Evolutionary conservation across 2,888 invertebrate genomes (phyloP), one percentile per base, ranked within the genome.

Genomic region (Abscondita cerata): DNA sequence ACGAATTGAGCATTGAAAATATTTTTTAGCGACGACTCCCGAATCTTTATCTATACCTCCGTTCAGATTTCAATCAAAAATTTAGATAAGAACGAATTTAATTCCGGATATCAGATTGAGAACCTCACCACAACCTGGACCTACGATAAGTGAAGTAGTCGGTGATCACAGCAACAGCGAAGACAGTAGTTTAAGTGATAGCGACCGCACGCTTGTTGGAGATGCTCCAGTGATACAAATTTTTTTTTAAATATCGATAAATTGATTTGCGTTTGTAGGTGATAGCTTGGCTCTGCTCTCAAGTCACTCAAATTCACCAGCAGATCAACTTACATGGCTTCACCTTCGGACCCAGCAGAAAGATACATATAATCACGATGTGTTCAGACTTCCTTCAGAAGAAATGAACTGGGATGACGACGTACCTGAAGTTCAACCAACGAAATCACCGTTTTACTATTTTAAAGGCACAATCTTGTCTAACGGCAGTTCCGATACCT

Each of bases 171-270:
- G 89, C 73, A 88, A 89, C 70, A 89, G 89, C 70, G 90, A 91
- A 75, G 90, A 91, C 72, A 90, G 90, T 73, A 90, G 90, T 75
- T 82, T 90, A 34, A 90, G 90, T 66, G 90, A 90, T 74, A 89
- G 90, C 70, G 91, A 91, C 77, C 68, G 86, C 69, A 87, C 87
- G 1, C 77, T 87, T 57, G 84, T 87, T 16, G 87, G 86, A 9
- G 86, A 86, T 69, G 83, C 82, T 1, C 85, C 84, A 34, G 85
- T 85, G 72, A 82, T 81, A 25, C 15, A 8, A 5, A 19, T 36
- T 52, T 38, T 40, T n/a, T n/a, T 9, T 16, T 9, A 38, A 25
- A 25, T 25, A 12, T 19, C 31, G 13, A 25, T 13, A 48, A 9
- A 9, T 12, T 48, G 31, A 11, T 44, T 44, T 44, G 3, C 13